These are phyloP conservation scores for Acrobasis repandana DNA, from an alignment of 2,888 invertebrate species.

Conservation along the genomic window DNA sequence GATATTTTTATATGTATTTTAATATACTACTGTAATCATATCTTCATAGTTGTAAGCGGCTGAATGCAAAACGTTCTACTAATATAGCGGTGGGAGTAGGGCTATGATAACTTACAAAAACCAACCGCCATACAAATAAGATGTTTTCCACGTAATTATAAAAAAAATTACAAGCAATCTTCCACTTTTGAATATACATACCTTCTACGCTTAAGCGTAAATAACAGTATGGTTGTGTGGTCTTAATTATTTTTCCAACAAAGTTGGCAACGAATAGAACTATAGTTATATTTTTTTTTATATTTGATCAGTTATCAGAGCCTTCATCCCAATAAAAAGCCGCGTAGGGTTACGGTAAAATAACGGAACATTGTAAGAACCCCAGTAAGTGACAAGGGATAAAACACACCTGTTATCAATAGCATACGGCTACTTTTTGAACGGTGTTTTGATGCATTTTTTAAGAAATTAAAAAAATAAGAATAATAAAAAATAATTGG, in stretches of 20 bases:
- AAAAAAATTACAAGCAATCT: background rate
- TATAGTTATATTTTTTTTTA: background rate
- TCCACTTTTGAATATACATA: background rate
- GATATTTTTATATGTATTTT: constrained; percentile 83
- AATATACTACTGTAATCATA: constrained; percentile 79
- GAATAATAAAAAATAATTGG: constrained; percentile 61
- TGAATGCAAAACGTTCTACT: constrained; percentile 73
- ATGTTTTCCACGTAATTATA: background rate
- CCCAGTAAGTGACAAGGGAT: constrained; percentile 72
- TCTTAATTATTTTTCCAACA: background rate
- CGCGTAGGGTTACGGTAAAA: constrained; percentile 53
- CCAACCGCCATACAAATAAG: background rate
- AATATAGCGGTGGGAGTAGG: constrained; percentile 40
- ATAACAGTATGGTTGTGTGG: background rate
- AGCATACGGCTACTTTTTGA: constrained; percentile 81
- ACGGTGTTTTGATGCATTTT: constrained; percentile 81
- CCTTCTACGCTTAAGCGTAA: no score
- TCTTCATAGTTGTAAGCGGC: constrained; percentile 78
- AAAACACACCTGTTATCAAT: constrained; percentile 73
- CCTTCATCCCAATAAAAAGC: constrained; percentile 42
- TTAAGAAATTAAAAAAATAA: constrained; percentile 59
- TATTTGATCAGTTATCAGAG: constrained; percentile 37
- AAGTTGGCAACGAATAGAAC: constrained; percentile 5
- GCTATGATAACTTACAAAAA: constrained; percentile 40
- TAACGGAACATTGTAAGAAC: constrained; percentile 52